Evolutionary conservation across 2,113 vertebrate species (phyloP).

Genomic region (Anolis carolinensis): DNA sequence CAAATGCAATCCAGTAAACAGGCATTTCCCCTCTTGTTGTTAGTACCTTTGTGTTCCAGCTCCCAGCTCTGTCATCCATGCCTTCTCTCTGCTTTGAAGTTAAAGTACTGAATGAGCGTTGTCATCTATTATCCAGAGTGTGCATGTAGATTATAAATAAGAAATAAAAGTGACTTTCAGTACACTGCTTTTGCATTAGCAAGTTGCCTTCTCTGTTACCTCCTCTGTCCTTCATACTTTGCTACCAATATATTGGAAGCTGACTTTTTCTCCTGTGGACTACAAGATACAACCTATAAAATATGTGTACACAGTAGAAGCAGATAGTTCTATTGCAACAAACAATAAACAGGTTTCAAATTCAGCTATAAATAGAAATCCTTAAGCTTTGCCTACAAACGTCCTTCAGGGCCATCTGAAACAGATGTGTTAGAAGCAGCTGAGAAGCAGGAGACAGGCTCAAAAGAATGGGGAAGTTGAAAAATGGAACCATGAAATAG

Average conservation of each 20-base stretch:
- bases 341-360: conserved; percentile 77
- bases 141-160: conserved; percentile 90
- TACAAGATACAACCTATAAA: conserved; percentile 62
- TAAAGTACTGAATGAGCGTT: conserved; percentile 81
- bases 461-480: background rate
- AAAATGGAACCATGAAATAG: background rate
- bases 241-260: conserved; percentile 69
- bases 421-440: background rate
- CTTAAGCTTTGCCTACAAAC: conserved; percentile 85
- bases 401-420: conserved; percentile 80
- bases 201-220: conserved; percentile 68
- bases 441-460: background rate
- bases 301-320: conserved; percentile 49
- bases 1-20: conserved; percentile 84
- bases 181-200: conserved; percentile 89
- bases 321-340: conserved; percentile 74
- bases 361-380: conserved; percentile 78
- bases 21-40: conserved; percentile 80
- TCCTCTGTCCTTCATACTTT: conserved; percentile 71
- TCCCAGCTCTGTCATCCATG: conserved; percentile 81
- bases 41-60: conserved; percentile 77
- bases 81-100: conserved; percentile 77
- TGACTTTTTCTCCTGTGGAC: conserved; percentile 62
- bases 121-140: conserved; percentile 82
- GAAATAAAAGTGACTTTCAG: conserved; percentile 85